Conservation (phyloP, 2,797 vertebrate species). For the Gallinago solitaria region DNA sequence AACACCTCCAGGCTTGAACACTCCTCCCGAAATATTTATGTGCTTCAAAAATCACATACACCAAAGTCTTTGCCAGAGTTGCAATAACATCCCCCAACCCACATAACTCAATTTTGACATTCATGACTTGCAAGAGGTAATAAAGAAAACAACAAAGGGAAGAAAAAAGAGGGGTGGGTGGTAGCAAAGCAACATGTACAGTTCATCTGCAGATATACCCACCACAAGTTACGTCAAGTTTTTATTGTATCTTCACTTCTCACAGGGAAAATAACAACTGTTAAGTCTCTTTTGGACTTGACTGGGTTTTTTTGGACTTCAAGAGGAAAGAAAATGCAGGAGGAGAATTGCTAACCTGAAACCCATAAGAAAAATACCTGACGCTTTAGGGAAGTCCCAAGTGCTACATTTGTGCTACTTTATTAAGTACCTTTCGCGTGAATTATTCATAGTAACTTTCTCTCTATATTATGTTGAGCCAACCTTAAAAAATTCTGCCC, state of each 20-base stretch:
- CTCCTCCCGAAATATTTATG: neutral
- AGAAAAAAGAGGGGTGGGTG: neutral
- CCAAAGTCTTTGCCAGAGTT: neutral
- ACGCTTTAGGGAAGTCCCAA: neutral
- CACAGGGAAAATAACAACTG: neutral
- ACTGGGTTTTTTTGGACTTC: neutral
- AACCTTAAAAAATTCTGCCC: neutral
- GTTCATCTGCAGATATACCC: neutral
- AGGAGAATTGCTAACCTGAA: neutral
- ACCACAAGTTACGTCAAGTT: neutral
- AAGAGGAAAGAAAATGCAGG: neutral
- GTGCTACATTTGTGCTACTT: neutral
- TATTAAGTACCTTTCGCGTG: fast-evolving
- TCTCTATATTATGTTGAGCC: fast-evolving
- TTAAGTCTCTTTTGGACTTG: neutral
- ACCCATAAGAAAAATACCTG: neutral
- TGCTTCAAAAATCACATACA: neutral
- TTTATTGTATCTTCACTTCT: neutral
- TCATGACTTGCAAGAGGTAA: neutral
- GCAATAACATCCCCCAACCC: neutral
- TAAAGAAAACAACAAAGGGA: neutral
- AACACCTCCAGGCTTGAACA: no score
- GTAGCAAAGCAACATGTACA: neutral
- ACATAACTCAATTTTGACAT: neutral
- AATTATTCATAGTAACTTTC: neutral